Evolutionary conservation across 1,140 invertebrate genomes (phyloP).

Genomic region (Orius insidiosus): DNA sequence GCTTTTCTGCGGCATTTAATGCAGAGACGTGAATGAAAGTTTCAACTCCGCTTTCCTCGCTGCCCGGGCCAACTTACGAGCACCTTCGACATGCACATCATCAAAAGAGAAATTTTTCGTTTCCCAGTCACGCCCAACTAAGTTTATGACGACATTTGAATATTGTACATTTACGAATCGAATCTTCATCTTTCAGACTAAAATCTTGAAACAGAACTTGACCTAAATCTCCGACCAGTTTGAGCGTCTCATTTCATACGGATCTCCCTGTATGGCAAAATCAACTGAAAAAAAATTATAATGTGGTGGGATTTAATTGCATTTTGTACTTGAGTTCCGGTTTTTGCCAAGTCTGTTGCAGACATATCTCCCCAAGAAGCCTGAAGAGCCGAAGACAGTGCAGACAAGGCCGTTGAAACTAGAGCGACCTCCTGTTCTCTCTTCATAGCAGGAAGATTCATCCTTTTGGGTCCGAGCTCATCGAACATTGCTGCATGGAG

Average conservation of each 20-base stretch:
- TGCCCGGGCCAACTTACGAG: slow-evolving; percentile 54
- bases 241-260: slow-evolving; percentile 57
- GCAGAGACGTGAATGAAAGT: slow-evolving; percentile 71
- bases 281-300: slow-evolving; percentile 54
- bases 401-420: slow-evolving; percentile 93
- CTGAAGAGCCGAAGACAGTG: slow-evolving; percentile 88
- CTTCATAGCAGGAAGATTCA: slow-evolving; percentile 46
- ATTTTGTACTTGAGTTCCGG: slow-evolving; percentile 72
- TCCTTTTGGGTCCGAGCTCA: too few relatives aligned
- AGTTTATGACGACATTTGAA: too few relatives aligned
- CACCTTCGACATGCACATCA: slow-evolving; percentile 62
- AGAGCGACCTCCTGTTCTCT: slow-evolving; percentile 78
- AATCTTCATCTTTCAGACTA: slow-evolving; percentile 72
- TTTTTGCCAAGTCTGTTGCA: slow-evolving; percentile 78
- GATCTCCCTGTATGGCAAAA: slow-evolving; percentile 83
- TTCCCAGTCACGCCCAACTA: slow-evolving; percentile 81
- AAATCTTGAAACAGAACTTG: slow-evolving; percentile 86
- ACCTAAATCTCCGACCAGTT: slow-evolving; percentile 83
- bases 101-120: slow-evolving; percentile 74
- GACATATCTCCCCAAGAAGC: slow-evolving; percentile 72
- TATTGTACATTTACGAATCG: slow-evolving; percentile 75
- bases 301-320: too few relatives aligned
- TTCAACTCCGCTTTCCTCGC: slow-evolving; percentile 59
- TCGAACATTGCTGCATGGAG: too few relatives aligned
- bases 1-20: slow-evolving; percentile 48